These are phyloP conservation scores for Drosophila setifemur DNA, from an alignment of 1,140 invertebrate species.

Conservation along the genomic window DNA sequence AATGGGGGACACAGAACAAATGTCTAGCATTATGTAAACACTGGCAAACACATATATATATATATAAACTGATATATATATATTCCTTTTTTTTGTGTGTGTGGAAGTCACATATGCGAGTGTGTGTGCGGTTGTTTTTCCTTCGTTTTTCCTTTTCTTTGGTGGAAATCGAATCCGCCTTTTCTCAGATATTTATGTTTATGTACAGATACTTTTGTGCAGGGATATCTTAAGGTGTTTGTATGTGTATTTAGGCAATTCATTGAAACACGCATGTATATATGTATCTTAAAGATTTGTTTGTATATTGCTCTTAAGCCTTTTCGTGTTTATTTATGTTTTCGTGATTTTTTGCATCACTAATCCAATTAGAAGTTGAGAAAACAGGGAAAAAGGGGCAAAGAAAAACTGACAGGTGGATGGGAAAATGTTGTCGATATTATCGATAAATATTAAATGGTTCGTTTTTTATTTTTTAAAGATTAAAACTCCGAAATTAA, in stretches of 20 bases:
- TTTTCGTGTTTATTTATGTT: conserved; percentile 3
- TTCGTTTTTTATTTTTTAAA: no score
- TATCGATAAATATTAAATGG: no score
- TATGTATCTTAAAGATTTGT: no score
- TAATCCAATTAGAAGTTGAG: conserved; percentile 33
- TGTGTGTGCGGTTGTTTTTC: neutral
- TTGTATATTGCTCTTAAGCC: no score
- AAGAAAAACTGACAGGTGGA: neutral
- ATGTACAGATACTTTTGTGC: neutral
- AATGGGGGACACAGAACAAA: conserved; percentile 18
- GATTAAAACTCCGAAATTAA: no score
- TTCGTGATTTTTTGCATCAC: neutral
- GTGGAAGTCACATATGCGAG: neutral
- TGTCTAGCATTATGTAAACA: conserved; percentile 66
- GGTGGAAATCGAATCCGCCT: neutral
- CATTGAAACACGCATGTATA: neutral
- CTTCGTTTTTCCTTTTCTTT: neutral
- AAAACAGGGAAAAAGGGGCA: neutral
- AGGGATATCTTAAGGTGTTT: neutral
- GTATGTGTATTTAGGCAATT: neutral
- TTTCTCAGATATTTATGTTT: conserved; percentile 1
- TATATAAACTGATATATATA: neutral
- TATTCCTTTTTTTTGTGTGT: neutral
- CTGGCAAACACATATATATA: neutral
- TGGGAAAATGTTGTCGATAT: no score